Base-by-base conservation (phyloP, 2,113 vertebrate species). In the Odobenus rosmarus region DNA sequence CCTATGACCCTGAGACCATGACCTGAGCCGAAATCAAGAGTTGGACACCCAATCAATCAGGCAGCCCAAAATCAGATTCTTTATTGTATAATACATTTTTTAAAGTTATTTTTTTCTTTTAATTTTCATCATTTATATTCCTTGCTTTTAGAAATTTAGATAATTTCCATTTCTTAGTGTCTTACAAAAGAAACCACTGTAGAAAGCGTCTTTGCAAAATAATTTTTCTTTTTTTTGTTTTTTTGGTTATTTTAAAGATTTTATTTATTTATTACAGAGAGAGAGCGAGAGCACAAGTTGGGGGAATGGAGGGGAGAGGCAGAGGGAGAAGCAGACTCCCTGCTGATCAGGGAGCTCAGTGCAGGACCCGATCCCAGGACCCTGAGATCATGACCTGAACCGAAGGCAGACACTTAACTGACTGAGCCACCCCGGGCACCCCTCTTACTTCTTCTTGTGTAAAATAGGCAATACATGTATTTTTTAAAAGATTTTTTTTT, bases 81-180 rank as follows among this genome's bases (percentile, higher is more conserved):
- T 83, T 76, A 5, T 77, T 93, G 31, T 7, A 7, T 77, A 77
- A 33, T 67, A 64, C 53, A 21, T 55, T 80, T 80, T 61, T 86
- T 61, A 3, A 51, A 64, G 0, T 26, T 46, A n/a, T 23, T 64
- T 33, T 80, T 57, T 80, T 31, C 21, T 71, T 67, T 86, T 39
- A 23, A 76, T 55, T 77, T 33, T 88, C 57, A 77, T 61, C 33
- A 51, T 51, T 67, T 88, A 79, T 61, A 72, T 93, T 71, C 23
- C 42, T 84, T 59, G 80, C 15, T 96, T 93, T 87, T 93, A 84
- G 80, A 96, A 94, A 88, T 87, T 93, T 36, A 64, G 33, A 11
- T 95, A 46, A 90, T 90, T 91, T 92, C 24, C 9, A 33, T 93
- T 84, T 90, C 26, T 94, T 13, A 36, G 2, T 53, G 49, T 81